Conservation (phyloP, 1,140 invertebrate species). For the Spodoptera frugiperda region DNA sequence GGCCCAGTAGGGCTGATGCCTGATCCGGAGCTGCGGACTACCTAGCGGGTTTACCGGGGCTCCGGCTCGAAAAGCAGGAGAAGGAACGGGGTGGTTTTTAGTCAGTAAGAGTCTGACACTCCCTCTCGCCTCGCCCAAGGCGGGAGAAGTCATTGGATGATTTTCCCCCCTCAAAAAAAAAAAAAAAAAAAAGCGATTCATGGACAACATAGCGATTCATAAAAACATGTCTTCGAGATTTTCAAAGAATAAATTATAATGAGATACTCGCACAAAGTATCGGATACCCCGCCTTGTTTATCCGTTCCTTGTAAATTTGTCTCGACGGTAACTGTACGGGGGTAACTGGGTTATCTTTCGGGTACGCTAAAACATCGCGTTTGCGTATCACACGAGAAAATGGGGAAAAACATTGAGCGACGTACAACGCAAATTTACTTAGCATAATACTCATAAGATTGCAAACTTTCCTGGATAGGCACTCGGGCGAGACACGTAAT, state of each 20-base stretch:
- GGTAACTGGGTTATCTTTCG: constrained; percentile 47
- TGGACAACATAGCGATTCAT: neutral
- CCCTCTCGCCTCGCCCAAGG: too few relatives aligned
- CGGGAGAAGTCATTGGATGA: too few relatives aligned
- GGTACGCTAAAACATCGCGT: constrained; percentile 44
- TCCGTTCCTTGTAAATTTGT: constrained; percentile 40
- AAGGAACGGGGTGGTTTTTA: too few relatives aligned
- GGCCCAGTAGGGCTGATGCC: too few relatives aligned
- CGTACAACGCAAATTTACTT: constrained; percentile 51
- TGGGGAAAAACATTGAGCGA: constrained; percentile 45
- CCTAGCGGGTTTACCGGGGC: too few relatives aligned
- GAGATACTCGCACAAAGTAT: constrained; percentile 38
- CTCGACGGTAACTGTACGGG: constrained; percentile 38
- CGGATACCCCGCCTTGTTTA: constrained; percentile 33
- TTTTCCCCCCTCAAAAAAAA: too few relatives aligned
- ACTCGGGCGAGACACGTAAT: constrained; percentile 25
- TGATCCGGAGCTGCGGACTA: too few relatives aligned
- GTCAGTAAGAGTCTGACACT: too few relatives aligned
- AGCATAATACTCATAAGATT: constrained; percentile 55
- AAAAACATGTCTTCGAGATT: constrained; percentile 33
- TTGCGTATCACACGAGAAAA: constrained; percentile 47
- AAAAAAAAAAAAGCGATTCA: too few relatives aligned
- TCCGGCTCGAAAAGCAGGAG: too few relatives aligned
- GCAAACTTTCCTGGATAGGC: constrained; percentile 44
- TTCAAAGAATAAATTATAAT: constrained; percentile 43